Conservation (phyloP, 2,888 invertebrate species). For the Empis livida region DNA sequence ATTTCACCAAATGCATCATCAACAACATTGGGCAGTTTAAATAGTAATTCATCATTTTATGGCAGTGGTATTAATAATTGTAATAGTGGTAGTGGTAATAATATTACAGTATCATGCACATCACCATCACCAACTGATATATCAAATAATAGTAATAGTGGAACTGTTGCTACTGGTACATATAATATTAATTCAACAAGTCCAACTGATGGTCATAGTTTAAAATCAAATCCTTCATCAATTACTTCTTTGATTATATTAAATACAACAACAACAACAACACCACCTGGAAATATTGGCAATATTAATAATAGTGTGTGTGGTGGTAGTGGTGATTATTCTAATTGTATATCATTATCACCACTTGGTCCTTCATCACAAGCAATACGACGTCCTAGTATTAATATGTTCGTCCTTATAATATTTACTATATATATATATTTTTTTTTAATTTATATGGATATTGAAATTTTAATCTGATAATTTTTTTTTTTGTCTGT, state of each 20-base stretch:
- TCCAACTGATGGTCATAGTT: constrained; percentile 32
- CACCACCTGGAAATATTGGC: constrained; percentile 4
- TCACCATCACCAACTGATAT: constrained; percentile 12
- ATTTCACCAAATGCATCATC: constrained; percentile 17
- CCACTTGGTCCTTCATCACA: constrained; percentile 30
- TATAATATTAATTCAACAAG: constrained; percentile 17
- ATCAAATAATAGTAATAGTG: constrained; percentile 4
- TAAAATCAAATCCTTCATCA: constrained; percentile 33
- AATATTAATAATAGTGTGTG: constrained; percentile 4
- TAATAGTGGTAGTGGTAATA: constrained; percentile 8
- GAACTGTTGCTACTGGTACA: background rate
- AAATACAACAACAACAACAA: constrained; percentile 26
- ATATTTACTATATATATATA: too few relatives aligned
- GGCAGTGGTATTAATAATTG: constrained; percentile 11
- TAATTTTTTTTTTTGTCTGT: background rate
- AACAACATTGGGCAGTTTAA: constrained; percentile 7
- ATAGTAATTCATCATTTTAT: constrained; percentile 1
- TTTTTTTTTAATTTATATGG: background rate
- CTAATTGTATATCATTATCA: constrained; percentile 24
- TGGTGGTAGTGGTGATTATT: constrained; percentile 5
- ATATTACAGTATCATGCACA: background rate
- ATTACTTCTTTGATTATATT: constrained; percentile 21
- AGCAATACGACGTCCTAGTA: constrained; percentile 35
- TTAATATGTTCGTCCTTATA: constrained; percentile 32
- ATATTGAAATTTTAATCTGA: background rate